A percentile compares a stretch with the other conserved stretches of the same genome.
These are phyloP conservation scores for Prunella himalayana DNA, from an alignment of 2,113 vertebrate species.

Conservation along the genomic window DNA sequence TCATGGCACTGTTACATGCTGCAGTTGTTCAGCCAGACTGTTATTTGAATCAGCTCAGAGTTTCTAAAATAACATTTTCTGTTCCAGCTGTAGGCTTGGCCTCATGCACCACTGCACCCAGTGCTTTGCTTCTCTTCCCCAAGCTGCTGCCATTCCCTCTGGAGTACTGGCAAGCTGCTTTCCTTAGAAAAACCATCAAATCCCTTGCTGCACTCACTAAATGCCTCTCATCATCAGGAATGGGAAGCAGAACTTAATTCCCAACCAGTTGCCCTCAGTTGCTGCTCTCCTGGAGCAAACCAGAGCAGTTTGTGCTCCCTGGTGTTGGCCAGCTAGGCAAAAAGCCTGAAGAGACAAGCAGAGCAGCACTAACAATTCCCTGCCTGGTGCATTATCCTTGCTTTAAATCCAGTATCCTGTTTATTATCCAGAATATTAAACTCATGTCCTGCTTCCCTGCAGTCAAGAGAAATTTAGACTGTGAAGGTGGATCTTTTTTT, in stretches of 20 bases:
- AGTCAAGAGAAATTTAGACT: background rate
- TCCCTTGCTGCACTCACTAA: background rate
- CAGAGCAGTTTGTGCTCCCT: background rate
- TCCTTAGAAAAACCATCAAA: background rate
- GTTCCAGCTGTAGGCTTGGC: background rate
- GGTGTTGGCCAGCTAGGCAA: background rate
- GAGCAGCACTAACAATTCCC: background rate
- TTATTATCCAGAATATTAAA: background rate
- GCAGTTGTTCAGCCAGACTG: background rate
- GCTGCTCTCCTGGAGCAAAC: background rate
- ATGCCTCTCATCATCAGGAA: background rate
- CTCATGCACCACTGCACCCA: background rate
- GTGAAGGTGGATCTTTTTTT: background rate
- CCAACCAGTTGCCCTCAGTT: background rate
- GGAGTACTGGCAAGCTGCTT: background rate
- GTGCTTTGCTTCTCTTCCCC: background rate
- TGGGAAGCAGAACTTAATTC: background rate
- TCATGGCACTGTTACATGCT: background rate
- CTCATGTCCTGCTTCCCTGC: background rate
- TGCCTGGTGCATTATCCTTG: background rate
- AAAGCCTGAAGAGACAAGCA: background rate
- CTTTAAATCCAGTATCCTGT: background rate
- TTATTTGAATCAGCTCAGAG: background rate
- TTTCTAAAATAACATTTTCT: constrained; percentile 18
- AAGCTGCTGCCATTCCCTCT: background rate